Conservation (phyloP, 2,797 vertebrate species). For the Synaphobranchus kaupii region DNA sequence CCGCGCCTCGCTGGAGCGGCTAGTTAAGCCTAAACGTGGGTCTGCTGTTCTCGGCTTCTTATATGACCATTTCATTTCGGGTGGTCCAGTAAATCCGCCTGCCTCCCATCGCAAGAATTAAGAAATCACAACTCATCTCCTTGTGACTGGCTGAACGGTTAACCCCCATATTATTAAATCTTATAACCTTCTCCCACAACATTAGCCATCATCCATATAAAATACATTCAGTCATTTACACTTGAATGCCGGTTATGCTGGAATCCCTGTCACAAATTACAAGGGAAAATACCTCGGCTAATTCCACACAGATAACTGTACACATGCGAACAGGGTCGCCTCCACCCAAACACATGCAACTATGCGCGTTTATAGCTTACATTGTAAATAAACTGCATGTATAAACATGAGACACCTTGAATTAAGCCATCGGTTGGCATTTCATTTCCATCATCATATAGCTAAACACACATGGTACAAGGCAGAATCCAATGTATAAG, state of each 20-base stretch:
- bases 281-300: not conserved
- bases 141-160: conserved; percentile 45
- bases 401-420: conserved; percentile 2
- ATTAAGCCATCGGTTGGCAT: conserved; percentile 11
- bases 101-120: not conserved
- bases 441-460: not conserved
- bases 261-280: conserved; percentile 48
- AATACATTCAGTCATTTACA: conserved; percentile 52
- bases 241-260: conserved; percentile 51
- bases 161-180: conserved; percentile 37
- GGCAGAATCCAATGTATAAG: not conserved
- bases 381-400: not conserved
- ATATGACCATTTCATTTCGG: conserved; percentile 10
- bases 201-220: conserved; percentile 52
- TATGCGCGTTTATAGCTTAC: not conserved
- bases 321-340: not conserved
- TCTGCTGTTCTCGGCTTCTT: not conserved
- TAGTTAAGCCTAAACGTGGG: not conserved
- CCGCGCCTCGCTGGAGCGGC: not conserved
- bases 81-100: not conserved
- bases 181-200: conserved; percentile 49
- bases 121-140: not conserved
- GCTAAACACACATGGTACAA: not conserved
- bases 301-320: not conserved
- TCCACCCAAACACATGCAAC: conserved; percentile 9